A percentile compares a stretch with the other conserved stretches of the same genome.
Evolutionary conservation across 2,888 invertebrate genomes (phyloP).

Genomic region (Stenichneumon culpator): DNA sequence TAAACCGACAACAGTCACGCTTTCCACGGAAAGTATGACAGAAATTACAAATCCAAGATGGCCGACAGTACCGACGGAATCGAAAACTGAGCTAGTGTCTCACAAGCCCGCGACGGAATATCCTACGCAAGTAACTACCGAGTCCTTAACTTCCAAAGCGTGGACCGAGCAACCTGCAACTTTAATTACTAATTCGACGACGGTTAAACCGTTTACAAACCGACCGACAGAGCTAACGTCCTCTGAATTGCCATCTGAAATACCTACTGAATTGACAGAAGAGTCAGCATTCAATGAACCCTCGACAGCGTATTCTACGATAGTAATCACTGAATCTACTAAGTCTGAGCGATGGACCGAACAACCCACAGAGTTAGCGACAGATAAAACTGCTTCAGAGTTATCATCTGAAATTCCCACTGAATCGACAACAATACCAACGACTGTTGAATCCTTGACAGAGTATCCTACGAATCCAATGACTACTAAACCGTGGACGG

Average conservation of each 20-base stretch:
- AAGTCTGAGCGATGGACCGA: not conserved
- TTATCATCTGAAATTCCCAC: not conserved
- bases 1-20: not conserved
- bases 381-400: not conserved
- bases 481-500: not conserved
- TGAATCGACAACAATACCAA: not conserved
- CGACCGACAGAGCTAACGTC: not conserved
- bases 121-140: slow-evolving; percentile 6
- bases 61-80: not conserved
- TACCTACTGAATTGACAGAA: not conserved
- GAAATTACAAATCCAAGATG: not conserved
- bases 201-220: not conserved
- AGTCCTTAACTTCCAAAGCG: not conserved
- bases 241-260: not conserved
- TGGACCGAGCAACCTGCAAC: not conserved
- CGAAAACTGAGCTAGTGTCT: slow-evolving; percentile 21
- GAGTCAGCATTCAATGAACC: not conserved
- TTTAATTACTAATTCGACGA: not conserved
- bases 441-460: not conserved
- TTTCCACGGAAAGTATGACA: slow-evolving; percentile 11
- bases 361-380: not conserved
- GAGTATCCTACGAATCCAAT: not conserved
- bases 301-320: not conserved
- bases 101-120: not conserved
- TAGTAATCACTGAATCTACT: not conserved